Percentiles rank a stretch among this genome's conserved stretches.
These are phyloP conservation scores for Adelphocoris suturalis DNA, from an alignment of 2,888 invertebrate genomes.

Conservation along the genomic window DNA sequence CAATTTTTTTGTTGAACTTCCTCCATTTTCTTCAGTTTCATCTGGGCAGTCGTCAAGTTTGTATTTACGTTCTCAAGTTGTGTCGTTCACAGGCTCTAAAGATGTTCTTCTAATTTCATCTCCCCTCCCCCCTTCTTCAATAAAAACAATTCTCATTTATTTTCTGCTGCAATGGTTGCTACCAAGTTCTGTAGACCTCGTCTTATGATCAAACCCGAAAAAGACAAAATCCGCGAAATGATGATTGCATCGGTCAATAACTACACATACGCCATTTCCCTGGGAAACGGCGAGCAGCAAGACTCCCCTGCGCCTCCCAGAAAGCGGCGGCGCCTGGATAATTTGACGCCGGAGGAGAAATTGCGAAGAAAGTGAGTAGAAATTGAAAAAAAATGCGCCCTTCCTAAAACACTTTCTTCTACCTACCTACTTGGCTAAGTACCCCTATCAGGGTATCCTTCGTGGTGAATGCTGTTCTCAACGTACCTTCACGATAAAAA, in stretches of 20 bases:
- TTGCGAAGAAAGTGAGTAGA: slow-evolving; percentile 71
- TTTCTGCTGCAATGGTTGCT: slow-evolving; percentile 34
- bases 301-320: slow-evolving; percentile 48
- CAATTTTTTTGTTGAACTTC: neutral
- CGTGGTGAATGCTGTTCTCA: no score
- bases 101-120: slow-evolving; percentile 49
- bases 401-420: neutral
- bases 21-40: neutral
- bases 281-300: slow-evolving; percentile 3
- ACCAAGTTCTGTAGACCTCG: slow-evolving; percentile 64
- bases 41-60: neutral
- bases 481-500: neutral
- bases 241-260: slow-evolving; percentile 73
- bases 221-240: slow-evolving; percentile 73
- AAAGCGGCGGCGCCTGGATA: slow-evolving; percentile 55
- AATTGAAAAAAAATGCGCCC: neutral
- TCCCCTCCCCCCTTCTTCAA: neutral
- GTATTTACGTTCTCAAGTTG: neutral
- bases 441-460: no score
- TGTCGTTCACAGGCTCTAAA: neutral
- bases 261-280: slow-evolving; percentile 68
- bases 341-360: slow-evolving; percentile 73
- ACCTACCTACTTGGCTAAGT: neutral
- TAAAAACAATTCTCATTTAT: neutral
- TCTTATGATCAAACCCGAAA: slow-evolving; percentile 61